A percentile compares a stretch with the other conserved stretches of the same genome.
Conservation (phyloP, 2,888 invertebrate species). For the Criorhina ranunculi region DNA sequence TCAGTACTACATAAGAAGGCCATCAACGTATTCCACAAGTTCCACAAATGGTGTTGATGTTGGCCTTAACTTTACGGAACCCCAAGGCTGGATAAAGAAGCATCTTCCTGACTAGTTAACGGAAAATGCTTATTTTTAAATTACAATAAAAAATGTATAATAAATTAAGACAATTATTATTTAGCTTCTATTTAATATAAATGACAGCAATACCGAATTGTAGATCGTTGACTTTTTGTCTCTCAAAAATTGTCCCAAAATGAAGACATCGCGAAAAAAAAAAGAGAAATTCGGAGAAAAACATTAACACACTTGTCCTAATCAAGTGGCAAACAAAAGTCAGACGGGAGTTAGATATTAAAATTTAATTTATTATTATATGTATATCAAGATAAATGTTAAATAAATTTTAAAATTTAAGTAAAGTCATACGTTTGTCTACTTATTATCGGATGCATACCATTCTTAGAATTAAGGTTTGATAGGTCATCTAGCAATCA, state of each 20-base stretch:
- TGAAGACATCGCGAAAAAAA: neutral
- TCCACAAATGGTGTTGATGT: conserved; percentile 63
- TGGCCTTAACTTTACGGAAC: conserved; percentile 61
- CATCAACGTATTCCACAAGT: conserved; percentile 56
- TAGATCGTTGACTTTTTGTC: conserved; percentile 43
- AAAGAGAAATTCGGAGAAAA: conserved; percentile 12
- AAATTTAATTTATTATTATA: conserved; percentile 62
- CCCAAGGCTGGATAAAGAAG: conserved; percentile 70
- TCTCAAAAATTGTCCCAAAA: conserved; percentile 1
- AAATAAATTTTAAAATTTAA: conserved; percentile 61
- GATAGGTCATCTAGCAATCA: too few relatives aligned
- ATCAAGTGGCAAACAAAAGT: conserved; percentile 31
- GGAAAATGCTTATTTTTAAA: conserved; percentile 34
- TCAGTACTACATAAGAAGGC: conserved; percentile 61
- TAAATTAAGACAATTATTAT: conserved; percentile 60
- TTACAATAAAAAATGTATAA: conserved; percentile 53
- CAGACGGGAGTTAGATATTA: conserved; percentile 47
- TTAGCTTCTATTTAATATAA: conserved; percentile 55
- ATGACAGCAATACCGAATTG: conserved; percentile 52
- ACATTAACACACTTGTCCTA: conserved; percentile 23
- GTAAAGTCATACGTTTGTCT: conserved; percentile 28
- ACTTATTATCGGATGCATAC: too few relatives aligned
- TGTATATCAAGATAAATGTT: conserved; percentile 66
- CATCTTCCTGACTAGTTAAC: conserved; percentile 64
- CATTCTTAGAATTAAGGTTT: too few relatives aligned